Conservation (phyloP, 2,113 vertebrate species). For the Drymodes brunneopygia region DNA sequence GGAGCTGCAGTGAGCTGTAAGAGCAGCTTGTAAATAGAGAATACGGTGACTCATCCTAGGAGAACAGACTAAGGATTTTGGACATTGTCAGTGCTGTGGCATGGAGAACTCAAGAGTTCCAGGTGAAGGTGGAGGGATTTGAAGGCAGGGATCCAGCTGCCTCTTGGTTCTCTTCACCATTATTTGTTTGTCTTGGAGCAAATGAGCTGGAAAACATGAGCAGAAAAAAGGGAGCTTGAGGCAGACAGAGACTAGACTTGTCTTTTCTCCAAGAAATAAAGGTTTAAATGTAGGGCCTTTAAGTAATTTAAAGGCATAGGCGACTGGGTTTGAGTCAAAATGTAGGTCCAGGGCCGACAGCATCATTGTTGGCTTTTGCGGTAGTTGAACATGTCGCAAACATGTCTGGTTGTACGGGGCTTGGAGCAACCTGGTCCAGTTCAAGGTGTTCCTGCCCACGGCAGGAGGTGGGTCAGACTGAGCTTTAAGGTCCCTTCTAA, state of each 20-base stretch:
- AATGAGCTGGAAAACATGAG: neutral
- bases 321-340: neutral
- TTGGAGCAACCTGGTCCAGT: neutral
- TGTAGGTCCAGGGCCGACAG: rapidly evolving
- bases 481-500: neutral
- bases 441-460: neutral
- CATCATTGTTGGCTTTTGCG: neutral
- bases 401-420: rapidly evolving
- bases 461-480: neutral
- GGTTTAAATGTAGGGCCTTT: neutral
- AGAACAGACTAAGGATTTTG: neutral
- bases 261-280: neutral
- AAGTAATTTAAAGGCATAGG: neutral
- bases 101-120: neutral
- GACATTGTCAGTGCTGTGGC: neutral
- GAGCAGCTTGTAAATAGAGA: neutral
- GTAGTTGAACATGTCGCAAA: neutral
- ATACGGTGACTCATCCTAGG: neutral
- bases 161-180: neutral
- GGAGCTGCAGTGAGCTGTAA: neutral
- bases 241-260: neutral
- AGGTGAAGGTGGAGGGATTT: neutral
- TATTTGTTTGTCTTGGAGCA: neutral
- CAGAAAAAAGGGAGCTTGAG: neutral
- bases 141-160: neutral